Conservation (phyloP, 2,113 vertebrate species). For the Strix aluco region DNA sequence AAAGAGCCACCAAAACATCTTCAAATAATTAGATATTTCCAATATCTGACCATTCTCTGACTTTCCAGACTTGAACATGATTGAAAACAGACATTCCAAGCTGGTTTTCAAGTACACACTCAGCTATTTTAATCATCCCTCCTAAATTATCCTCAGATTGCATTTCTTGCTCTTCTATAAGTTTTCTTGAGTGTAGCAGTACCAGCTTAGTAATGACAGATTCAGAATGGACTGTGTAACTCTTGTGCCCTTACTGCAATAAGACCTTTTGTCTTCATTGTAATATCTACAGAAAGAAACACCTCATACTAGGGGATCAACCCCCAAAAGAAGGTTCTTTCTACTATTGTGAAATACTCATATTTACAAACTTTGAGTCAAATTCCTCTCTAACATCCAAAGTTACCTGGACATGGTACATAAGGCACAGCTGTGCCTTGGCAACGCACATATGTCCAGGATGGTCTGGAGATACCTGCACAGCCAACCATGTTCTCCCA, state of each 20-base stretch:
- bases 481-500: not conserved
- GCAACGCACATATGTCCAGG: not conserved
- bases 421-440: not conserved
- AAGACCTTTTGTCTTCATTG: not conserved
- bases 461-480: not conserved
- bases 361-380: not conserved
- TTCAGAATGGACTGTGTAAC: not conserved
- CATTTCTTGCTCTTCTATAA: not conserved
- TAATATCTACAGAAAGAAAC: not conserved
- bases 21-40: not conserved
- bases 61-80: not conserved
- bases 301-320: not conserved
- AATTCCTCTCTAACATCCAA: not conserved
- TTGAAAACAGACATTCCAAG: not conserved
- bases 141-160: constrained; percentile 9
- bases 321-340: not conserved
- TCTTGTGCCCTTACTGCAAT: not conserved
- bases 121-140: not conserved
- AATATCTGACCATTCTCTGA: not conserved
- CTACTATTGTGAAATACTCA: not conserved
- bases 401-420: fast-evolving
- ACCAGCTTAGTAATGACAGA: not conserved
- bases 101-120: not conserved
- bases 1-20: not conserved
- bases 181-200: not conserved